Evolutionary conservation across 37 sponge, comb jelly and placozoan species (phyloP).

Genomic region (Oscarella lobularis): DNA sequence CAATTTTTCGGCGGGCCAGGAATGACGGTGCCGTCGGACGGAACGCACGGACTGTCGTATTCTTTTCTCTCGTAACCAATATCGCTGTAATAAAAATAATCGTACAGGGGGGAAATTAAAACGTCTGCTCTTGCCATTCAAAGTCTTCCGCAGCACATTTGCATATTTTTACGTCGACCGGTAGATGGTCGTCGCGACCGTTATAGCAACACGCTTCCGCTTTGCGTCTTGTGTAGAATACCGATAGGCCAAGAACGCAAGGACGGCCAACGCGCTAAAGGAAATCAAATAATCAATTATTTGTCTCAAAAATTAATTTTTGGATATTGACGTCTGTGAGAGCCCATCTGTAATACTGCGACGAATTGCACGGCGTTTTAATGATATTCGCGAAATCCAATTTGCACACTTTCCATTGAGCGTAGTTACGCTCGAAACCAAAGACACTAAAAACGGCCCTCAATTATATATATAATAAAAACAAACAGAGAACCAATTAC

Average conservation of each 20-base stretch:
- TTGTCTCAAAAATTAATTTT: background rate
- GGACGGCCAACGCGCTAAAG: constrained; percentile 11
- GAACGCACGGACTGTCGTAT: background rate
- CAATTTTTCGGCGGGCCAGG: constrained; percentile 40
- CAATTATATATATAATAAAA: background rate
- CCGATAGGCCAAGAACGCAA: constrained; percentile 56
- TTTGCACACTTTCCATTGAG: constrained; percentile 44
- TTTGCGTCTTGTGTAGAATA: constrained; percentile 44
- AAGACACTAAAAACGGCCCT: constrained; percentile 19
- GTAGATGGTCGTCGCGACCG: constrained; percentile 31
- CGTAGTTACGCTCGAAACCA: constrained; percentile 23
- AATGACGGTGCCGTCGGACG: background rate
- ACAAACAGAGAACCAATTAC: too few species aligned
- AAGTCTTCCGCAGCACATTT: constrained; percentile 60
- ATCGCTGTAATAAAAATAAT: constrained; percentile 27
- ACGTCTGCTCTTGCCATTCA: constrained; percentile 42
- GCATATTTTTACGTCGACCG: constrained; percentile 25
- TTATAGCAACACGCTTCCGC: constrained; percentile 47
- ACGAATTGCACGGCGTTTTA: constrained; percentile 3
- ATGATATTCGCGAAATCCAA: constrained; percentile 42
- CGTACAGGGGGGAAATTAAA: background rate
- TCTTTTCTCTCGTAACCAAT: constrained; percentile 48
- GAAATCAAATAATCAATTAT: background rate
- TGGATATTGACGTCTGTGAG: constrained; percentile 33
- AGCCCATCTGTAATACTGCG: constrained; percentile 34